Evolutionary conservation across 2,888 invertebrate genomes (phyloP).

Genomic region (Meteorus colon): DNA sequence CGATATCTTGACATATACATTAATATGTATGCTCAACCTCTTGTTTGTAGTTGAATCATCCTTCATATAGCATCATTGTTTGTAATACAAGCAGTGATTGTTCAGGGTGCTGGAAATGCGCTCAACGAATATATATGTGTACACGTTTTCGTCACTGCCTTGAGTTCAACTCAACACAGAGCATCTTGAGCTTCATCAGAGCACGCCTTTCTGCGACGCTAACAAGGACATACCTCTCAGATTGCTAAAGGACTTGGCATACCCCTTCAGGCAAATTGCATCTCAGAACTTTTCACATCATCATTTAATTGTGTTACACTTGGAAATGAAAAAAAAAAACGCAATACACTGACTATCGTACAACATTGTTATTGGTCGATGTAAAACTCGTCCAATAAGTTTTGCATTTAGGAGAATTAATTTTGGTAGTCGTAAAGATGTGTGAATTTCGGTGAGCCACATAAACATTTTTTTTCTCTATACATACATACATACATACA

Average conservation of each 20-base stretch:
- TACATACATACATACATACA: too few species aligned
- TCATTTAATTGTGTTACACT: constrained; percentile 4
- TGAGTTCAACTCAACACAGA: neutral
- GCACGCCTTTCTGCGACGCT: constrained; percentile 38
- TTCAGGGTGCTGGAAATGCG: too few species aligned
- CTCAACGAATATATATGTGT: neutral
- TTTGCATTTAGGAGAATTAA: too few species aligned
- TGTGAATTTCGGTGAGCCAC: too few species aligned
- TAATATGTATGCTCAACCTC: too few species aligned
- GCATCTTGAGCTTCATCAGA: constrained; percentile 4
- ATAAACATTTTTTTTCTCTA: too few species aligned
- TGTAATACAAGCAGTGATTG: too few species aligned
- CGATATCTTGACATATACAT: too few species aligned
- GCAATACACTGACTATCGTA: neutral
- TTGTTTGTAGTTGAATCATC: too few species aligned
- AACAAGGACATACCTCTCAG: constrained; percentile 57
- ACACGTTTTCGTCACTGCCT: neutral
- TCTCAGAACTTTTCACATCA: constrained; percentile 46
- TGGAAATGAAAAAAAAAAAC: neutral
- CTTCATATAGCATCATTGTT: too few species aligned
- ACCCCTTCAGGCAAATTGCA: constrained; percentile 59
- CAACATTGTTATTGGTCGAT: neutral
- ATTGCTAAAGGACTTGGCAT: constrained; percentile 56
- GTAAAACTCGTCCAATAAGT: too few species aligned
- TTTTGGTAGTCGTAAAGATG: too few species aligned